A percentile compares a stretch with the other conserved stretches of the same genome.
Evolutionary conservation across 2,888 invertebrate genomes (phyloP).

Genomic region (Lathronympha strigana): DNA sequence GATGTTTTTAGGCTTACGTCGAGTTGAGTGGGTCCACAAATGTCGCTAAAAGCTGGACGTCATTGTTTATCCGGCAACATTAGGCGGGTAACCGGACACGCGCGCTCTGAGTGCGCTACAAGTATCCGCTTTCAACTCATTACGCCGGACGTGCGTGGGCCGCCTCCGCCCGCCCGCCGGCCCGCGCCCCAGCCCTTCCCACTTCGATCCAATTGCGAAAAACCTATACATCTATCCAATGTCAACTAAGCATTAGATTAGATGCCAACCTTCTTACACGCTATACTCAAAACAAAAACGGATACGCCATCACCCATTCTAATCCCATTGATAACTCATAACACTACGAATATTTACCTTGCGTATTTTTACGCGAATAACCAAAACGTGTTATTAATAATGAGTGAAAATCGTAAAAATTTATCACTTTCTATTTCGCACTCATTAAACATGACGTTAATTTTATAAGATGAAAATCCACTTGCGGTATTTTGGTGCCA

Average conservation of each 20-base stretch:
- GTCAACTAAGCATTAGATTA: slow-evolving; percentile 72
- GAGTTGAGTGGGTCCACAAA: slow-evolving; percentile 83
- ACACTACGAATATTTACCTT: no score
- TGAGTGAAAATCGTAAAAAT: no score
- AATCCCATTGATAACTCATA: slow-evolving; percentile 33
- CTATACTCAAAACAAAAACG: slow-evolving; percentile 26
- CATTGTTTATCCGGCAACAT: slow-evolving; percentile 84
- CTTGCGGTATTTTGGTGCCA: no score
- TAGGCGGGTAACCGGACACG: slow-evolving; percentile 85
- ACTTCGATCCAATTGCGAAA: slow-evolving; percentile 81
- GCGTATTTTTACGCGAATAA: no score
- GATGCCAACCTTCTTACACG: slow-evolving; percentile 53
- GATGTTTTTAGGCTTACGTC: slow-evolving; percentile 82
- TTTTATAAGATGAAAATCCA: no score
- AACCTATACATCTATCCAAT: slow-evolving; percentile 75
- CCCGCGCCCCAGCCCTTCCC: slow-evolving; percentile 72
- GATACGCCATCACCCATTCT: slow-evolving; percentile 27
- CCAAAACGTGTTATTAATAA: no score
- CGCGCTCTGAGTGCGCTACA: slow-evolving; percentile 83
- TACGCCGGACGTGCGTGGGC: slow-evolving; percentile 83
- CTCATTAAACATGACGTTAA: no score
- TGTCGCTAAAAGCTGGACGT: slow-evolving; percentile 84
- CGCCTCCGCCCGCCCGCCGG: slow-evolving; percentile 42
- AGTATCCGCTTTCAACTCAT: slow-evolving; percentile 85
- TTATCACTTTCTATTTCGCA: no score